These are phyloP conservation scores for Pollicipes pollicipes DNA, from an alignment of 1,140 invertebrate genomes.

Conservation along the genomic window DNA sequence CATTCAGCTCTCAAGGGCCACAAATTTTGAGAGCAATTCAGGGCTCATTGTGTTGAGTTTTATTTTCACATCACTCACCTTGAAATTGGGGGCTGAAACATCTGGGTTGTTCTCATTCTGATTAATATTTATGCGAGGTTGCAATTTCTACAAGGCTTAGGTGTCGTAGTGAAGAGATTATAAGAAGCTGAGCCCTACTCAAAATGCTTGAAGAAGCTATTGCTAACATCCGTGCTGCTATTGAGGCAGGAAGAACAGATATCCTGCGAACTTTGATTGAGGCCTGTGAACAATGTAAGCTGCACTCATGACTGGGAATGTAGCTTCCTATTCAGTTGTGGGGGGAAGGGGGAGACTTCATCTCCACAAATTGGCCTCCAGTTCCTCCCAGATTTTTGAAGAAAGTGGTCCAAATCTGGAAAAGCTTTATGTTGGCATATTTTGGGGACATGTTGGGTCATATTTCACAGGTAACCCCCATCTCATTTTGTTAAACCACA, in stretches of 20 bases:
- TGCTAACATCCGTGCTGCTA: conserved; percentile 22
- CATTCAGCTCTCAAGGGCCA: too few relatives aligned
- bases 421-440: conserved; percentile 8
- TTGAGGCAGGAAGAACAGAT: conserved; percentile 40
- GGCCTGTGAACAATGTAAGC: conserved; percentile 34
- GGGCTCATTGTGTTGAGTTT: too few relatives aligned
- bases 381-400: conserved; percentile 16
- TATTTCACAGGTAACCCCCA: conserved; percentile 5
- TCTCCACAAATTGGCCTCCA: conserved; percentile 7
- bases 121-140: too few relatives aligned
- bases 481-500: conserved; percentile 24
- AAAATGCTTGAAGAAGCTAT: too few relatives aligned
- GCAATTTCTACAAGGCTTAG: too few relatives aligned
- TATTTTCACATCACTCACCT: too few relatives aligned
- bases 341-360: not conserved
- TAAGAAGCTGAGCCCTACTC: too few relatives aligned
- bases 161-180: too few relatives aligned
- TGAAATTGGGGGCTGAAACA: too few relatives aligned
- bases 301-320: conserved; percentile 7
- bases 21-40: too few relatives aligned
- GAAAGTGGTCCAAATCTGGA: conserved; percentile 17
- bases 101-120: too few relatives aligned
- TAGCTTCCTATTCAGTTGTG: conserved; percentile 5
- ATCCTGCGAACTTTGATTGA: conserved; percentile 39
- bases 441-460: conserved; percentile 2